A percentile compares a stretch with the other conserved stretches of the same genome.
Evolutionary conservation across 92 coral and sea anemone species (phyloP).

Genomic region (Epizoanthus stellaris): DNA sequence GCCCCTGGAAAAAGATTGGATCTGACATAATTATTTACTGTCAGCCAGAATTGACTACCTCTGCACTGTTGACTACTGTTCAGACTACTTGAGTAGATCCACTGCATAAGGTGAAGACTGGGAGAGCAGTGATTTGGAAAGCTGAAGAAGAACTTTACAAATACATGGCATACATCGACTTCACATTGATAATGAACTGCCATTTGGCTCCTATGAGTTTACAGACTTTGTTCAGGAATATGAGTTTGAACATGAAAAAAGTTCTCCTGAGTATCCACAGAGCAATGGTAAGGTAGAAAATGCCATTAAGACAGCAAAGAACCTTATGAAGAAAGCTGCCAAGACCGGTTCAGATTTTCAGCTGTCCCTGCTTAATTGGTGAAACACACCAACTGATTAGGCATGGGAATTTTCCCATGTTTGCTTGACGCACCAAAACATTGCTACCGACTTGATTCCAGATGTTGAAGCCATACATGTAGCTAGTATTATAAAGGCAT

Average conservation of each 20-base stretch:
- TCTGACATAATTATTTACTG: conserved; percentile 45
- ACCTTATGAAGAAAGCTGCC: not conserved
- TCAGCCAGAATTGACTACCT: conserved; percentile 44
- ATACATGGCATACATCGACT: not conserved
- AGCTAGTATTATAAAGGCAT: conserved; percentile 29
- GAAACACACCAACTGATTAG: conserved; percentile 28
- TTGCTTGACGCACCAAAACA: conserved; percentile 46
- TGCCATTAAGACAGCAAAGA: too few relatives aligned
- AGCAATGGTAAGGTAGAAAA: not conserved
- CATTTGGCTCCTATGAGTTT: not conserved
- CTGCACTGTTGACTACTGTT: conserved; percentile 33
- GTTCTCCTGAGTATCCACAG: too few relatives aligned
- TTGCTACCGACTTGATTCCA: conserved; percentile 29
- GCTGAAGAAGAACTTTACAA: not conserved
- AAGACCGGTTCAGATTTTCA: conserved; percentile 21
- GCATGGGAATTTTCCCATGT: conserved; percentile 37
- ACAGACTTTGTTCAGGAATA: not conserved
- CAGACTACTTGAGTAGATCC: not conserved
- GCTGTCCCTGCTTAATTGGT: conserved; percentile 30
- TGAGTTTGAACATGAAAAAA: too few relatives aligned
- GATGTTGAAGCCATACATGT: conserved; percentile 48
- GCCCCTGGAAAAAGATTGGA: conserved; percentile 54
- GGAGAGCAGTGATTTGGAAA: not conserved
- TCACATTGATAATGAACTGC: not conserved
- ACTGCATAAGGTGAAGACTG: not conserved